Conservation (phyloP, 2,888 invertebrate species). For the Psylliodes chrysocephalus region DNA sequence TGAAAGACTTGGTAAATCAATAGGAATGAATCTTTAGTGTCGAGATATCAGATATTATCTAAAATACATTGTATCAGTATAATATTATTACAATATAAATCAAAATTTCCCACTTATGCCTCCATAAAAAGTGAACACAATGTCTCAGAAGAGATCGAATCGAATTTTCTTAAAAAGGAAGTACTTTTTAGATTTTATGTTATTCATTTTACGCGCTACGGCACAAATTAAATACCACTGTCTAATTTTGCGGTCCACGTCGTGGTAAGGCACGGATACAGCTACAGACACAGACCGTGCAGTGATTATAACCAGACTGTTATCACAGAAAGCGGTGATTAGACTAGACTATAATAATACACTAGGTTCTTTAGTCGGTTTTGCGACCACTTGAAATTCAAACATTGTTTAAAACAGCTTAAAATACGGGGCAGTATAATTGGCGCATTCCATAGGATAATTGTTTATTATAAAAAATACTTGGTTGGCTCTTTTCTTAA, state of each 20-base stretch:
- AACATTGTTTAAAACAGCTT: too few species aligned
- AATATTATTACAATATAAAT: too few species aligned
- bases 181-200: constrained; percentile 11
- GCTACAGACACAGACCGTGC: constrained; percentile 64
- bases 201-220: constrained; percentile 23
- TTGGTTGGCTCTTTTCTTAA: too few species aligned
- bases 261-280: constrained; percentile 62
- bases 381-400: constrained; percentile 9
- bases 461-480: too few species aligned
- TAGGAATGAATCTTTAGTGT: too few species aligned
- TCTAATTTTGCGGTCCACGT: constrained; percentile 45
- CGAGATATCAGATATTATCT: too few species aligned
- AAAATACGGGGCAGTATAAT: too few species aligned
- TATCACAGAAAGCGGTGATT: constrained; percentile 64
- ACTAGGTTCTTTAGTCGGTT: constrained; percentile 33
- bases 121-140: too few species aligned
- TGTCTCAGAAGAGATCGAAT: too few species aligned
- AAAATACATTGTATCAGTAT: too few species aligned
- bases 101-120: too few species aligned
- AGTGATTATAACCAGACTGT: constrained; percentile 62
- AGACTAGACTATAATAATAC: constrained; percentile 52
- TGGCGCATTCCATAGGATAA: background rate
- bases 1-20: too few species aligned
- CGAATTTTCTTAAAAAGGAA: constrained; percentile 3
- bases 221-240: constrained; percentile 19